Conservation (phyloP, 2,113 vertebrate species). For the Candoia aspera region DNA sequence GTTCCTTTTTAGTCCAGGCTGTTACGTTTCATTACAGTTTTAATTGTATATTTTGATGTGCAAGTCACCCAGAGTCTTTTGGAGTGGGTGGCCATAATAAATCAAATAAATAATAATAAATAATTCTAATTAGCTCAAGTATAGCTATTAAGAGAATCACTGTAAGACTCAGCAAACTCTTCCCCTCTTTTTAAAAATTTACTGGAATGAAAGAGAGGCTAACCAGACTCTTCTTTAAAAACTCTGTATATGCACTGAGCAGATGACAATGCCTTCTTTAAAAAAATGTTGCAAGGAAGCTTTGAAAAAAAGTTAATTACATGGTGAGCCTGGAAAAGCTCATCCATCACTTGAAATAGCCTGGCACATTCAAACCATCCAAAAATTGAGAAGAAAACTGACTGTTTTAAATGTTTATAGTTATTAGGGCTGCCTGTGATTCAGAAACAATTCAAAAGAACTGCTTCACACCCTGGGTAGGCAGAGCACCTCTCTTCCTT, state of each 20-base stretch:
- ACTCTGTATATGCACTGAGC: neutral
- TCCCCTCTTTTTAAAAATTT: neutral
- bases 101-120: neutral
- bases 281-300: neutral
- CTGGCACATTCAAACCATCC: neutral
- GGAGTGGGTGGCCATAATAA: neutral
- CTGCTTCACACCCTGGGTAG: neutral
- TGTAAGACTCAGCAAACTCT: neutral
- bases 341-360: neutral
- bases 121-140: neutral
- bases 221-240: neutral
- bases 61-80: neutral
- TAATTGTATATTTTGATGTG: neutral
- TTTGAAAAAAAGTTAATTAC: neutral
- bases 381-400: neutral
- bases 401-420: neutral
- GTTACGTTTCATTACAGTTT: neutral
- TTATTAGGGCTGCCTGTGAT: neutral
- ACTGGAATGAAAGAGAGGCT: neutral
- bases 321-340: neutral
- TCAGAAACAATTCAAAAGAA: neutral
- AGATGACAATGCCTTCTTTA: neutral
- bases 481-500: neutral
- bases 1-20: neutral
- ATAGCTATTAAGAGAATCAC: neutral